Percentiles rank a stretch among this genome's conserved stretches.
phyloP scores from a whole-genome alignment of 2,888 invertebrate genomes.

The Drosophila infuscata region DNA sequence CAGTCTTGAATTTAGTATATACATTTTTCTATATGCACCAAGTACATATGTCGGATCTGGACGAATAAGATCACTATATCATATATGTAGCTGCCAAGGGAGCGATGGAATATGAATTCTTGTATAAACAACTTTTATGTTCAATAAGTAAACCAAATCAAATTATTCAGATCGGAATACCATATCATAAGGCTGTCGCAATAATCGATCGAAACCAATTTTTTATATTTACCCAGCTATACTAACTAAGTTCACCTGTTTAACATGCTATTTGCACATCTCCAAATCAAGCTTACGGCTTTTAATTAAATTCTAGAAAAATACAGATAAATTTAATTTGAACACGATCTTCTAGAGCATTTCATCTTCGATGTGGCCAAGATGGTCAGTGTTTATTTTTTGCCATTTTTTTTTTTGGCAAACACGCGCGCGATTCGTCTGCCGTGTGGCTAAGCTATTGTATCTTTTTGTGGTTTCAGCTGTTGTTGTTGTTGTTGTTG shows the following conservation, averaged over 20 bases:
- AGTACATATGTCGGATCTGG: too few relatives aligned
- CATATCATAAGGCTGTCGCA: neutral
- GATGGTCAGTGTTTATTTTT: neutral
- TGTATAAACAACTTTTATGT: neutral
- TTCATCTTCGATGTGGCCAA: neutral
- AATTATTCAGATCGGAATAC: neutral
- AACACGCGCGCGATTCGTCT: slow-evolving; percentile 59
- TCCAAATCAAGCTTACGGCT: too few relatives aligned
- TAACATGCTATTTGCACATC: neutral
- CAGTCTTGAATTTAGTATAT: neutral
- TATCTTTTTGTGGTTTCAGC: slow-evolving; percentile 21
- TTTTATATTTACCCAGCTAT: neutral
- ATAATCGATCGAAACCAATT: neutral
- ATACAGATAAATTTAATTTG: neutral
- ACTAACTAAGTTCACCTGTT: neutral
- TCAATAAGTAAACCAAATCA: neutral
- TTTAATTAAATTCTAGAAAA: neutral
- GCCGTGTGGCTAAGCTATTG: slow-evolving; percentile 44
- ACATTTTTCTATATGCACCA: neutral
- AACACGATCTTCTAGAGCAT: neutral
- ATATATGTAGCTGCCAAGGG: neutral
- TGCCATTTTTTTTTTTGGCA: slow-evolving; percentile 41
- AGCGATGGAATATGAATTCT: neutral
- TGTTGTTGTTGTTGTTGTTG: slow-evolving; percentile 29
- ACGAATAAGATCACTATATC: neutral